Evolutionary conservation across 2,113 vertebrate species (phyloP), one percentile per base, ranked within the genome.

Genomic region (Erythrocercus mccallii): DNA sequence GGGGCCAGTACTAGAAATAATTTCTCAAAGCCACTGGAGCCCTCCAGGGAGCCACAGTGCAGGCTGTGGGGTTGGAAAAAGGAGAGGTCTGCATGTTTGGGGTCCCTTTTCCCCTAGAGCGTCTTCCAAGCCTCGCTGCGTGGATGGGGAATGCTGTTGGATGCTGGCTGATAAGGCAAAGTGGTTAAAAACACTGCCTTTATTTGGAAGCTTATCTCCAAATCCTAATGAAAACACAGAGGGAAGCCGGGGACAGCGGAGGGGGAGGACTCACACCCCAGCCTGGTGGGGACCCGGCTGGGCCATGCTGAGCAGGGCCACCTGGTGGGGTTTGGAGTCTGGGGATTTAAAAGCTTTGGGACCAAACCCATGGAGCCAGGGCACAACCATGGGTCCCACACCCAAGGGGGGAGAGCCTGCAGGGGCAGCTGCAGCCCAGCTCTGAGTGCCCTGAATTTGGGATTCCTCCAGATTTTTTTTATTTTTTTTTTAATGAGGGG

Each of bases 201-300:
- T 87, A 48, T 90, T 93, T 85, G 86, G 94, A 57, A 85, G 95
- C 94, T 96, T 95, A 90, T 95, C 94, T 94, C 90, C 70, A 95
- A 94, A 94, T 95, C 94, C 88, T 69, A 77, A 93, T 61, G 92
- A 85, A 88, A 96, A 88, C 74, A 44, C 65, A 57, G 81, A 74
- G 92, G 92, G 94, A 61, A 90, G 90, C 35, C 0, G 1, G 93
- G 96, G 58, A 74, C 35, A 72, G 73, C 0, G 0, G 19, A 42
- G 65, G 61, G 86, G 81, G 76, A 76, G 54, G 25, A 72, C 37
- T 92, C 4, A 0, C 81, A 87, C 80, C 88, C 81, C 58, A 16
- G 78, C 3, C 0, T 1, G 2, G 21, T 40, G 66, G 66, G 84
- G 81, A 88, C 60, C 2, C 0, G 8, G 24, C 31, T 56, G 83